Evolutionary conservation across 2,888 invertebrate genomes (phyloP), one percentile per base, ranked within the genome.

Genomic region (Nyleta sp.): DNA sequence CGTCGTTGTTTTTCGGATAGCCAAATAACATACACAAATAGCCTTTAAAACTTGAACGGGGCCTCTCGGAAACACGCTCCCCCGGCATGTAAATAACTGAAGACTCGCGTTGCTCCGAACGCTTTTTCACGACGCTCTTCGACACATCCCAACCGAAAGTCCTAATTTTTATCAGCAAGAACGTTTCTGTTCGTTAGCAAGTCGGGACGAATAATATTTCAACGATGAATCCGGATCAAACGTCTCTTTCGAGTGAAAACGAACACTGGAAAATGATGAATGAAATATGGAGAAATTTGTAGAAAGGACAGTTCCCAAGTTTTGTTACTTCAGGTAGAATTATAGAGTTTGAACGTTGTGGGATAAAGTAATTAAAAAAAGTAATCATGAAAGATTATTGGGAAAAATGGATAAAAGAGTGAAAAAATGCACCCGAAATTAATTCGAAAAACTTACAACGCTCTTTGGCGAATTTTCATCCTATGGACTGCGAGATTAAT

Each of bases 1-100:
- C 60, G 33, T 73, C 33, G 68, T 70, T 72, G 70, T 71, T 72
- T 72, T 78, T 78, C 40, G 60, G 77, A 67, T 62, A 57, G 55
- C 62, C 77, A 72, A 78, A 72, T 67, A 71, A 68, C 42, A 62
- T 59, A 38, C 62, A 65, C 57, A 71, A 65, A 60, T 59, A 76
- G 50, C 50, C 48, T 76, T 76, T 70, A 50, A 65, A 59, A 71
- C 76, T 15, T 46, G 53, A 40, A 20, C 33, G n/a, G 40, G 24
- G 48, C 33, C 35, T 60, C 13, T 33, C 42, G 20, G 53, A 59
- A 59, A 70, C 44, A 18, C 60, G n/a, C n/a, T n/a, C n/a, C 28
- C 60, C 31, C 35, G 7, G n/a, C 46, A 68, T 62, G 53, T 33
- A 62, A 68, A 68, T 40, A 68, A 33, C 67, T 22, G 17, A 10